Evolutionary conservation across 2,113 vertebrate species (phyloP).

Genomic region (Merops nubicus): DNA sequence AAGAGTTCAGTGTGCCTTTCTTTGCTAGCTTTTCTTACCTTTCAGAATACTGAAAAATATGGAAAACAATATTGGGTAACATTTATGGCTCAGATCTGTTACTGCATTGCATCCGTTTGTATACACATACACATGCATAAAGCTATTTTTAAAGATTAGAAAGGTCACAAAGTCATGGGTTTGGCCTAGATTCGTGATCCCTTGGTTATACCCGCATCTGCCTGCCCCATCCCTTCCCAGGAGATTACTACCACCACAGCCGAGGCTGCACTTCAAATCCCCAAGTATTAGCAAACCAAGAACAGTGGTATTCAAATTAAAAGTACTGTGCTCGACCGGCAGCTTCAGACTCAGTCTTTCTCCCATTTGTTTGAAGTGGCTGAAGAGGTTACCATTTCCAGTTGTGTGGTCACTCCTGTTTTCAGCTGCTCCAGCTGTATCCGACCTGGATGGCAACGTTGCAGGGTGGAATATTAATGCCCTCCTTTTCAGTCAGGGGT

Average conservation of each 20-base stretch:
- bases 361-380: neutral
- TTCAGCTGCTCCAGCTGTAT: neutral
- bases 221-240: neutral
- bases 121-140: neutral
- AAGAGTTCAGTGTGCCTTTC: neutral
- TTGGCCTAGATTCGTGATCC: constrained; percentile 57
- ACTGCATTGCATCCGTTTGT: neutral
- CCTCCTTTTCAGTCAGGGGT: neutral
- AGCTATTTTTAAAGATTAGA: constrained; percentile 53
- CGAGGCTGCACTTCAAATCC: constrained; percentile 18
- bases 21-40: neutral
- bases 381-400: neutral
- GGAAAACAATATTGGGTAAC: neutral
- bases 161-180: constrained; percentile 27
- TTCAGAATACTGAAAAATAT: neutral
- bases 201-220: neutral
- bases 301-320: neutral
- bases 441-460: neutral
- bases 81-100: neutral
- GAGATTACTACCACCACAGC: neutral
- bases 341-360: neutral
- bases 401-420: neutral
- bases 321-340: neutral
- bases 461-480: neutral
- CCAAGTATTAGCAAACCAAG: neutral